These are phyloP conservation scores for Benitochromis conjunctus DNA, from an alignment of 2,113 vertebrate genomes.

Conservation along the genomic window DNA sequence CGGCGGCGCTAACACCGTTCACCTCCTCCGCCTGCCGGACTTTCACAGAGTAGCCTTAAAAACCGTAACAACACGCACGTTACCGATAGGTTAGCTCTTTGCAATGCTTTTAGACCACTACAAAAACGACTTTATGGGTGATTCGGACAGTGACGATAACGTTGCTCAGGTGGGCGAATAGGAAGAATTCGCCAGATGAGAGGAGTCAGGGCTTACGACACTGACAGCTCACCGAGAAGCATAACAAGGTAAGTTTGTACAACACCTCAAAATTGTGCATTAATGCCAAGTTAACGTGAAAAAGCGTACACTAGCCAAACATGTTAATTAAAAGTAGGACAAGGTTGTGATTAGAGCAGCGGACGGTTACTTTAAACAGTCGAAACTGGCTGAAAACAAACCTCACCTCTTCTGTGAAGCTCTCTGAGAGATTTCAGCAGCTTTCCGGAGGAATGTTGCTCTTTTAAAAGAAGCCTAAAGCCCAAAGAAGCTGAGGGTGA, in stretches of 20 bases:
- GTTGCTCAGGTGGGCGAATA: neutral
- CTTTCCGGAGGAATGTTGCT: neutral
- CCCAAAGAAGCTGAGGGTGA: constrained; percentile 58
- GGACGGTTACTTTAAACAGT: neutral
- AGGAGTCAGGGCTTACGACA: neutral
- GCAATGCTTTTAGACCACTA: neutral
- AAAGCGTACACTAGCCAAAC: neutral
- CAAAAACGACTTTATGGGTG: neutral
- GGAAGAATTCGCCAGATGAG: constrained; percentile 8
- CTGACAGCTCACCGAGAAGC: neutral
- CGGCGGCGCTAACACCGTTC: neutral
- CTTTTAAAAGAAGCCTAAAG: constrained; percentile 14
- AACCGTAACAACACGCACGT: neutral
- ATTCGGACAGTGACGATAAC: neutral
- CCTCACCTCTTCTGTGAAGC: constrained; percentile 65
- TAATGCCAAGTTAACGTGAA: neutral
- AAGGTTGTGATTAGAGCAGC: neutral
- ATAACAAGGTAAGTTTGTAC: neutral
- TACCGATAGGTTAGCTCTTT: neutral
- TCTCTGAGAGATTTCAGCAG: neutral
- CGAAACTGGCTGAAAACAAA: neutral
- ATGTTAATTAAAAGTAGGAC: neutral
- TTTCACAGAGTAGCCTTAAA: constrained; percentile 51
- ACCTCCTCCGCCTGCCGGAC: constrained; percentile 40
- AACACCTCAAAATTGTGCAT: neutral